These are phyloP conservation scores for Physocephala rufipes DNA, from an alignment of 2,888 invertebrate species.

Conservation along the genomic window DNA sequence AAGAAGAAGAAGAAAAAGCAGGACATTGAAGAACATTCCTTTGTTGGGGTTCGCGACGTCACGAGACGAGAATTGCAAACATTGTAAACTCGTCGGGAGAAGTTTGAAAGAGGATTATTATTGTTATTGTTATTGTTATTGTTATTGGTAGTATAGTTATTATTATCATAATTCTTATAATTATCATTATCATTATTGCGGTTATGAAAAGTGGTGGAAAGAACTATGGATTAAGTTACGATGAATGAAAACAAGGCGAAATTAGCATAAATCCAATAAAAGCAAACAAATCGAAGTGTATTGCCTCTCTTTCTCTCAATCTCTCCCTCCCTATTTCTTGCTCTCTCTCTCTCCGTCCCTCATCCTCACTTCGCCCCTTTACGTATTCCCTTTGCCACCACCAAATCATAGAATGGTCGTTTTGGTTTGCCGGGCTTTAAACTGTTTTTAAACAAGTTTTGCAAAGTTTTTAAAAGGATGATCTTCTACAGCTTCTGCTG, in stretches of 20 bases:
- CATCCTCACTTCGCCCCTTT: neutral
- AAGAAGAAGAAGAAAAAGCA: neutral
- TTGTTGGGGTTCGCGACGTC: too few relatives aligned
- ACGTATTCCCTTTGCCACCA: too few relatives aligned
- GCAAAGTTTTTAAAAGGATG: conserved; percentile 32
- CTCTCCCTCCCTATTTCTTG: neutral
- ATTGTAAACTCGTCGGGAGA: too few relatives aligned
- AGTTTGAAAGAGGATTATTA: too few relatives aligned
- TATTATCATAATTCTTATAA: neutral
- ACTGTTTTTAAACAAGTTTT: conserved; percentile 34
- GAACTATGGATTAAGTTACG: conserved; percentile 10
- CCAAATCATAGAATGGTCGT: too few relatives aligned
- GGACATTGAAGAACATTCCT: too few relatives aligned
- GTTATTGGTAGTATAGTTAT: neutral
- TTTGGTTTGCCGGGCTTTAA: conserved; percentile 18
- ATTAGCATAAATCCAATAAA: conserved; percentile 30
- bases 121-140: too few relatives aligned
- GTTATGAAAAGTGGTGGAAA: conserved; percentile 24
- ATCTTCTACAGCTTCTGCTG: too few relatives aligned
- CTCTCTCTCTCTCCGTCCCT: neutral
- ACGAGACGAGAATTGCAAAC: too few relatives aligned
- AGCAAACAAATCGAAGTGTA: conserved; percentile 11
- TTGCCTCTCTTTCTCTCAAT: too few relatives aligned
- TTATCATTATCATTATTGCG: conserved; percentile 19
- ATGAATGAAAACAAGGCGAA: conserved; percentile 13